Conservation (phyloP, 2,888 invertebrate species). For the Byasa hedistus region DNA sequence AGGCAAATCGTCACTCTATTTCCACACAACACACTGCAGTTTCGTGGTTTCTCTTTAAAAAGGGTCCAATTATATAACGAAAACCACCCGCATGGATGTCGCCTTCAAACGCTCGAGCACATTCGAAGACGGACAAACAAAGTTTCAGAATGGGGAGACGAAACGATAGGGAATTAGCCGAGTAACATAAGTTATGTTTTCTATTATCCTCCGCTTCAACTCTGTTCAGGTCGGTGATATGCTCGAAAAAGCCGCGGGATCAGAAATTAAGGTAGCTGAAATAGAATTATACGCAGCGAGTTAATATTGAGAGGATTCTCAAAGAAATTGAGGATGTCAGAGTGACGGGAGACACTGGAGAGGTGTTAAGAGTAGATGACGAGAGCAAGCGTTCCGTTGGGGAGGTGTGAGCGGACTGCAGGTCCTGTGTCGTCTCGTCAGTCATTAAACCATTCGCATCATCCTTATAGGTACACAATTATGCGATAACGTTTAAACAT, state of each 20-base stretch:
- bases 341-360: constrained; percentile 57
- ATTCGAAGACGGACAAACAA: constrained; percentile 67
- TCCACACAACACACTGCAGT: constrained; percentile 80
- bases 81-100: constrained; percentile 74
- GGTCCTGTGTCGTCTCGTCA: constrained; percentile 67
- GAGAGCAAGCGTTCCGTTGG: constrained; percentile 45
- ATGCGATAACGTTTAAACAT: constrained; percentile 70
- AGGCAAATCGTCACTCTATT: constrained; percentile 80
- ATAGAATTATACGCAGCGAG: constrained; percentile 51
- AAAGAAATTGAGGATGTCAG: constrained; percentile 56
- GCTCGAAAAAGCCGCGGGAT: constrained; percentile 60
- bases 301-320: constrained; percentile 41
- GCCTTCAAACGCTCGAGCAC: constrained; percentile 74
- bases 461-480: constrained; percentile 49
- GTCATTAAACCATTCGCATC: constrained; percentile 54
- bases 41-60: constrained; percentile 72
- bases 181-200: constrained; percentile 65
- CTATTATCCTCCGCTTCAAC: constrained; percentile 40
- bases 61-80: constrained; percentile 76
- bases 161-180: constrained; percentile 65
- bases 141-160: constrained; percentile 71
- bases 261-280: constrained; percentile 74
- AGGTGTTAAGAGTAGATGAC: constrained; percentile 58
- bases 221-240: constrained; percentile 64
- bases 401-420: constrained; percentile 54